A percentile compares a stretch with the other conserved stretches of the same genome.
These are phyloP conservation scores for Drosophila koepferae DNA, from an alignment of 2,888 invertebrate genomes.

Conservation along the genomic window DNA sequence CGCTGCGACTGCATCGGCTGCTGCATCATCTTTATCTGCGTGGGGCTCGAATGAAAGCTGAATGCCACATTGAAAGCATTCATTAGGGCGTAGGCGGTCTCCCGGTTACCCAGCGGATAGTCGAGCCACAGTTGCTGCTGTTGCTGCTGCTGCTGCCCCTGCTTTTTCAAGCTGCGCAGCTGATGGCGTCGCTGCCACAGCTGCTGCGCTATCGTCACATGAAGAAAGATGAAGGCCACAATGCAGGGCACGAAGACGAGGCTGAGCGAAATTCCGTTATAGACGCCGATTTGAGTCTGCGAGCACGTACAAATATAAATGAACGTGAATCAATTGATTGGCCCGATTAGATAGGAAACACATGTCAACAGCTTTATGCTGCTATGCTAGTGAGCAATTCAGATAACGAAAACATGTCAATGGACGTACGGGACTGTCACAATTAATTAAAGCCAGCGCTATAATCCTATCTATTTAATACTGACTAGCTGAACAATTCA, in stretches of 20 bases:
- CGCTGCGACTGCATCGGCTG: neutral
- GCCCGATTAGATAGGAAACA: constrained; percentile 64
- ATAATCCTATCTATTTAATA: neutral
- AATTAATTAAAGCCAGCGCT: neutral
- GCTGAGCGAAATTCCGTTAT: constrained; percentile 79
- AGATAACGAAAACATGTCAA: constrained; percentile 1
- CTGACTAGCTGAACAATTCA: too few relatives aligned
- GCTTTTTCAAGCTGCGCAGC: constrained; percentile 37
- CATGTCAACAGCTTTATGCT: constrained; percentile 40
- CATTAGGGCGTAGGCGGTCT: constrained; percentile 52
- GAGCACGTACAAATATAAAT: constrained; percentile 39
- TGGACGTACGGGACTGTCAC: neutral
- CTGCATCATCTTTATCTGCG: neutral
- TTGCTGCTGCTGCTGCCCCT: constrained; percentile 15
- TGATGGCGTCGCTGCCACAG: constrained; percentile 85
- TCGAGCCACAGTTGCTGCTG: constrained; percentile 11
- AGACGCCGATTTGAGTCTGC: constrained; percentile 73
- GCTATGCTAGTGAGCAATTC: constrained; percentile 18
- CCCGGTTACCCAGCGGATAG: constrained; percentile 40
- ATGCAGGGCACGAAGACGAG: constrained; percentile 86
- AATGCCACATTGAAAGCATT: constrained; percentile 61
- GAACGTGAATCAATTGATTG: constrained; percentile 47
- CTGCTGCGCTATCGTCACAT: constrained; percentile 86
- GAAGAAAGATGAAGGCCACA: constrained; percentile 86
- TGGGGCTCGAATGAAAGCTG: constrained; percentile 26